These are phyloP conservation scores for Trichogramma dendrolimi DNA, from an alignment of 2,888 invertebrate genomes.

Conservation along the genomic window DNA sequence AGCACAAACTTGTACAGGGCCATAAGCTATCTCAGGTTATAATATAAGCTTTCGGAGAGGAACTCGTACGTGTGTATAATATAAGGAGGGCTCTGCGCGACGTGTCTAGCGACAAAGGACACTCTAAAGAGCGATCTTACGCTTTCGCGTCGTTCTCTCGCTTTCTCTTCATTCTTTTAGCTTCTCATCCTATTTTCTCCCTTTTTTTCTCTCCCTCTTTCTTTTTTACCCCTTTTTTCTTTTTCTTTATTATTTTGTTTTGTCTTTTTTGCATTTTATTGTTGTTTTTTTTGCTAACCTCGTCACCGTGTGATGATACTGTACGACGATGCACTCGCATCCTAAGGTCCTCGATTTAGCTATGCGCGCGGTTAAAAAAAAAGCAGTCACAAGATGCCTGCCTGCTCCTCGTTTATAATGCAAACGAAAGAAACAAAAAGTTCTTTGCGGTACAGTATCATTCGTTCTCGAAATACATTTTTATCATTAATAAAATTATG, in stretches of 20 bases:
- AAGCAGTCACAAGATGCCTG: no score
- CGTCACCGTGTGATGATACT: not conserved
- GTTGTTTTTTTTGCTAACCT: conserved; percentile 19
- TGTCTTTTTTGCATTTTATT: conserved; percentile 24
- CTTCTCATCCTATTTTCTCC: conserved; percentile 5
- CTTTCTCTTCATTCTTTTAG: conserved; percentile 6
- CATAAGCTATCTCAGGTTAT: not conserved
- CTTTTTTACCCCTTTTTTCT: conserved; percentile 14
- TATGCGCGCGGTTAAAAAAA: no score
- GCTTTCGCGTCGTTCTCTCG: conserved; percentile 4
- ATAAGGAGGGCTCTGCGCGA: no score
- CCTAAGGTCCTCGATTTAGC: no score
- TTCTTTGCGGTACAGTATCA: no score
- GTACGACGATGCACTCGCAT: no score
- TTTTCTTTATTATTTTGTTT: conserved; percentile 19
- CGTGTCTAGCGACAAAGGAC: conserved; percentile 45
- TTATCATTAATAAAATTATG: no score
- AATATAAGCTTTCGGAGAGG: conserved; percentile 12
- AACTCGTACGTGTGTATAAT: conserved; percentile 23
- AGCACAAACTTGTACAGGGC: not conserved
- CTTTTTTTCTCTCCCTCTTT: conserved; percentile 19
- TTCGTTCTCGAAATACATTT: no score
- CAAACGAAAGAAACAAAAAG: no score
- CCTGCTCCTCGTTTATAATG: no score
- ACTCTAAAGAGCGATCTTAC: conserved; percentile 41